Percentiles rank a stretch among this genome's conserved stretches.
Evolutionary conservation across 2,888 invertebrate species (phyloP).

Genomic region (Hipparchia sbordonii): DNA sequence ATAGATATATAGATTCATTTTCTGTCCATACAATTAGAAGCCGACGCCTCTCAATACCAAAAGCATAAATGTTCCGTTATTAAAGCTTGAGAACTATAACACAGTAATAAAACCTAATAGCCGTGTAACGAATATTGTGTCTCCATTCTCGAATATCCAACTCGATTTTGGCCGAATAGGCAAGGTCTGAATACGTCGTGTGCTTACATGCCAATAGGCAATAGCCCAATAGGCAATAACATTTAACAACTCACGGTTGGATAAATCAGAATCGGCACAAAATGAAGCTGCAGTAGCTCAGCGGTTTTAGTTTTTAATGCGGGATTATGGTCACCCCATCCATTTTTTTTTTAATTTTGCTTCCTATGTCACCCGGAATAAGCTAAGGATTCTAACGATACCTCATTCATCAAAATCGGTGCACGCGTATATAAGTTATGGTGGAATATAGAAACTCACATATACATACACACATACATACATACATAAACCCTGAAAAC

Average conservation of each 20-base stretch:
- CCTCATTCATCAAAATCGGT: no score
- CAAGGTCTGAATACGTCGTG: conserved; percentile 5
- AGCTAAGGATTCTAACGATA: no score
- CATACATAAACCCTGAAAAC: neutral
- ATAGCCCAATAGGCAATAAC: conserved; percentile 6
- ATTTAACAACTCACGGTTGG: neutral
- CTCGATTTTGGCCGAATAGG: conserved; percentile 4
- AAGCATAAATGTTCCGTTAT: neutral
- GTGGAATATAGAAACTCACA: no score
- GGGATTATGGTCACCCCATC: no score
- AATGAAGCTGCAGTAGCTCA: neutral
- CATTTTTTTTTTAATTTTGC: no score
- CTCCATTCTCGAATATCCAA: neutral
- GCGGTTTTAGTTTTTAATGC: no score
- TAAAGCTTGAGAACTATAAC: neutral
- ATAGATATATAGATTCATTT: no score
- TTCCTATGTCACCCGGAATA: no score
- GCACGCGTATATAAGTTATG: no score
- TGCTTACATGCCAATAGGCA: conserved; percentile 2
- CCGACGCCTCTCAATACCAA: neutral
- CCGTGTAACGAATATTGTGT: conserved; percentile 2
- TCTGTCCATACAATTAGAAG: no score
- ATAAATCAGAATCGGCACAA: neutral
- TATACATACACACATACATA: no score
- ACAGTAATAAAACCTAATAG: conserved; percentile 2